Base-by-base conservation (phyloP, 2,888 invertebrate species). In the Heliconius aoede region DNA sequence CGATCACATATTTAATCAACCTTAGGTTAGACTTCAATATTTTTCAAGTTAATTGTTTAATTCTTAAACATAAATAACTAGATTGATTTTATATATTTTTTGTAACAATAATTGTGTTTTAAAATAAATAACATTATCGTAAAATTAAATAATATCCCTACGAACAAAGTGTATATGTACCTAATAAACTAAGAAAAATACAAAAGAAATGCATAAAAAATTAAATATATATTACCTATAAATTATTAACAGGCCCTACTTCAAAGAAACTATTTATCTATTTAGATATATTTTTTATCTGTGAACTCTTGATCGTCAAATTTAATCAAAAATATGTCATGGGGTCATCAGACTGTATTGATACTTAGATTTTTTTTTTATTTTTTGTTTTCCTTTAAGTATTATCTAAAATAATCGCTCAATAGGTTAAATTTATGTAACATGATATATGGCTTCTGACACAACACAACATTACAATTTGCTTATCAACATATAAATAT, bases 351-450 rank as follows among this genome's bases (percentile, higher is more conserved):
- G 36, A 36, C 4, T n/a, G 36, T 62, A 32, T 2, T 11, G 58
- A 58, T 64, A 64, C 15, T 65, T 64, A 36, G 1, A 36, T 32
- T 36, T 36, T 36, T 13, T 65, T n/a, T 2, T 65, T n/a, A 4
- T 24, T 24, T 13, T 36, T 65, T 65, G 65, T 65, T 65, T 65
- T 36, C 24, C 24, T 36, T 65, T 24, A n/a, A 32, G 4, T 21
- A 64, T 32, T 64, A 64, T 64, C 64, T 64, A 13, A 64, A 32
- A 32, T 64, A 64, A 32, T 64, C 36, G 4, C 36, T 15, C 36
- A 65, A 3, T 36, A 65, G 65, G 65, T 40, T 65, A 65, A 65
- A 65, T 18, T 24, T 13, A 36, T 65, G 2, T 65, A 65, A 36
- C 24, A 64, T 24, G 64, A 64, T 32, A 32, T 21, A 30, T 4